These are phyloP conservation scores for Himalopsyche japonica DNA, from an alignment of 2,888 invertebrate genomes.

Conservation along the genomic window DNA sequence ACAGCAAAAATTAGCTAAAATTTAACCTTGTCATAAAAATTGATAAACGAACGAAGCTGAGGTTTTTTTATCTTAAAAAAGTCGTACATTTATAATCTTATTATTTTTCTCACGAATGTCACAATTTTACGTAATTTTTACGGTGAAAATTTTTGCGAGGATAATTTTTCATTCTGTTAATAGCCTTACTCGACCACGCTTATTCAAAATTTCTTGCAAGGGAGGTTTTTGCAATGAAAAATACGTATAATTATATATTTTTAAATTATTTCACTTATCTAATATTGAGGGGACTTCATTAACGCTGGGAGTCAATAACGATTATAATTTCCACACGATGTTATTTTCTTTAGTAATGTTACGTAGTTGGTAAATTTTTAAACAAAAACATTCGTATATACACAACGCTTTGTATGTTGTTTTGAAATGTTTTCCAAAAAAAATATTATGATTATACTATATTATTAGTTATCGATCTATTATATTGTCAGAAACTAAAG, in stretches of 20 bases:
- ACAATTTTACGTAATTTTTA: not conserved
- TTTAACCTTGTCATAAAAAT: not conserved
- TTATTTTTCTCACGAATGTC: not conserved
- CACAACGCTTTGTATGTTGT: too few relatives aligned
- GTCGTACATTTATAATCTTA: not conserved
- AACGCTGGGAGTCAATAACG: too few relatives aligned
- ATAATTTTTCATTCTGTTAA: not conserved
- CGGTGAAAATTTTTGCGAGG: not conserved
- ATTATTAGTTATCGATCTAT: too few relatives aligned
- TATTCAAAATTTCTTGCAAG: not conserved
- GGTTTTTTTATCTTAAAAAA: not conserved
- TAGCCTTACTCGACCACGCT: not conserved
- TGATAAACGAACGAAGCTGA: not conserved
- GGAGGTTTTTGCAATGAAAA: not conserved
- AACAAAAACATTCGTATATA: too few relatives aligned
- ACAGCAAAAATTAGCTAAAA: not conserved
- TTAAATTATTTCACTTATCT: not conserved
- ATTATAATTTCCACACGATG: too few relatives aligned
- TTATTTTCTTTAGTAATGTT: too few relatives aligned
- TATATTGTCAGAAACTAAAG: too few relatives aligned
- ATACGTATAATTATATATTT: not conserved
- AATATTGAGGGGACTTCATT: too few relatives aligned
- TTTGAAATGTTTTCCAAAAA: too few relatives aligned
- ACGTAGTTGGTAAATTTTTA: too few relatives aligned
- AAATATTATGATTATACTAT: too few relatives aligned